Base-by-base conservation (phyloP, 2,888 invertebrate species). In the Polydrusus cervinus region DNA sequence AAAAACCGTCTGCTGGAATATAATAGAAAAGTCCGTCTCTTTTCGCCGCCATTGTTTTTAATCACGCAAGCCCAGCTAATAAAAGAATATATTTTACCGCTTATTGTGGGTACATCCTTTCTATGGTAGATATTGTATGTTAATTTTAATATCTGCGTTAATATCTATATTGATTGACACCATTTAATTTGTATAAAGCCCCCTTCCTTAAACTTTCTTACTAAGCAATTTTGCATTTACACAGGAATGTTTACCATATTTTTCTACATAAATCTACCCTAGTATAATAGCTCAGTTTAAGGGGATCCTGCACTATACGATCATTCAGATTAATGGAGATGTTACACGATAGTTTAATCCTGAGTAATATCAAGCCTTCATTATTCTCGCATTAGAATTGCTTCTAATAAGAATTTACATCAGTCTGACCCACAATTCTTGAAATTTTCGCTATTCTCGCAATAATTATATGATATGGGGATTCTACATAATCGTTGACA, bases 31-130 rank as follows among this genome's bases (percentile, higher is more conserved):
- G 38, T 61, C 18, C 60, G 18, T 62, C 61, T 40, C 49, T 34
- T 61, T 40, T 70, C n/a, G 70, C 62, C 51, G 70, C 30, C 62
- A 62, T 70, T 70, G 70, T 70, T 47, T 70, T 47, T 62, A 51
- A 62, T 70, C 70, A 70, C 70, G 70, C 57, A 60, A 11, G 18
- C n/a, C 25, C 57, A 10, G 16, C 38, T 38, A 16, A 57, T 38
- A 60, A 60, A 60, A 60, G 57, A 38, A 60, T 60, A 60, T 60
- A 60, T 30, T 60, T 60, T 60, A 18, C 38, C 38, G 38, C 57
- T 60, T 40, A 38, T 16, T 18, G 38, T 18, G 57, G 57, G 57
- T 49, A 65, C 7, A 45, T 49, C 65, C 65, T 65, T 65, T 65
- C 65, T 65, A 65, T 65, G 43, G 14, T 65, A 10, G 8, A 65